phyloP scores from a whole-genome alignment of 1,140 invertebrate genomes.

The Acromyrmex echinatior region DNA sequence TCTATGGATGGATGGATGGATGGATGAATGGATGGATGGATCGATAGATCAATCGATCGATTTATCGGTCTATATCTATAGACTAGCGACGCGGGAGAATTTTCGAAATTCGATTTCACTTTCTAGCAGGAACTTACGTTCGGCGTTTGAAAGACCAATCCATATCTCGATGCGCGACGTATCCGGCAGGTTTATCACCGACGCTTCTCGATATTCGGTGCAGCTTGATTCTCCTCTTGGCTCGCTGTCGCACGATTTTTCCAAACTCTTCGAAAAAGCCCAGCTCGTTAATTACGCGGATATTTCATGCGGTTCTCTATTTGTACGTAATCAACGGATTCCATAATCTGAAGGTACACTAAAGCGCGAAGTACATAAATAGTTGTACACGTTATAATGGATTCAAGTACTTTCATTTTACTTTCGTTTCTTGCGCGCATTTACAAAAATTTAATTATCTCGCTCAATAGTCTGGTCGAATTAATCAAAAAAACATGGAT shows the following conservation, averaged over 20 bases:
- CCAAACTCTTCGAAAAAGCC: conserved; percentile 6
- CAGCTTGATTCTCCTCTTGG: conserved; percentile 13
- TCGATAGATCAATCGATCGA: background rate
- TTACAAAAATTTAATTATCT: background rate
- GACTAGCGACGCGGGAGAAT: background rate
- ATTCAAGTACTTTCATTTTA: background rate
- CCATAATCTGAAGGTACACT: background rate
- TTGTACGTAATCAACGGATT: background rate
- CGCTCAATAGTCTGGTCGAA: background rate
- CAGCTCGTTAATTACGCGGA: background rate
- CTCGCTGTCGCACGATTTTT: conserved; percentile 10
- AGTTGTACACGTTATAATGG: background rate
- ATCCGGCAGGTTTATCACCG: conserved; percentile 80
- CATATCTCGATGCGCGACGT: conserved; percentile 82
- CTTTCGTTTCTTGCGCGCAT: background rate
- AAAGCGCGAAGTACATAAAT: background rate
- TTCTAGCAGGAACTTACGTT: conserved; percentile 82
- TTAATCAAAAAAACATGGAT: background rate
- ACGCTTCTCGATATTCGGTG: conserved; percentile 71
- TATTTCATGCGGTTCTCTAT: background rate
- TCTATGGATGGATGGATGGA: too few relatives aligned
- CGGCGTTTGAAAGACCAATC: conserved; percentile 86
- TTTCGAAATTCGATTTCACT: background rate
- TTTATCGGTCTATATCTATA: background rate
- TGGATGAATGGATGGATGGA: too few relatives aligned